phyloP scores from a whole-genome alignment of 2,113 vertebrate genomes.

The Chaetops frenatus region DNA sequence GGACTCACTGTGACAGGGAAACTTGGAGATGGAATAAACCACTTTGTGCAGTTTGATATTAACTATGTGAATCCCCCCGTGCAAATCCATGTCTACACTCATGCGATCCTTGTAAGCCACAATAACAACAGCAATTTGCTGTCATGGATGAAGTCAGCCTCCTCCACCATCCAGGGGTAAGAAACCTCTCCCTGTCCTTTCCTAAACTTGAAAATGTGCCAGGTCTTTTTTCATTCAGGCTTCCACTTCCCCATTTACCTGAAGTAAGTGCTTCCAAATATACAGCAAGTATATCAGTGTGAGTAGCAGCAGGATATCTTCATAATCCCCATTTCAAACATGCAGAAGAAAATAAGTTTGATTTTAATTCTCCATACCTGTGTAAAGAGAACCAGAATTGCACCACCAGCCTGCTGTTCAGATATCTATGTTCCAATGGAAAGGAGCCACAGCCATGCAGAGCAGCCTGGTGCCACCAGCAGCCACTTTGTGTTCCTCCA shows the following conservation, averaged over 20 bases:
- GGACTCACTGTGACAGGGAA: slow-evolving; percentile 55
- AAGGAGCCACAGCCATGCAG: rapidly evolving
- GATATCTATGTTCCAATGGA: not conserved
- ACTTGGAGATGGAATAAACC: not conserved
- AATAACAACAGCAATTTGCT: not conserved
- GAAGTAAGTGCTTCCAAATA: not conserved
- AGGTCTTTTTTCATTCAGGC: not conserved
- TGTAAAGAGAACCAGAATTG: not conserved
- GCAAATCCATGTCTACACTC: not conserved
- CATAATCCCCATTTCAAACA: not conserved
- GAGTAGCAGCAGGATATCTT: not conserved
- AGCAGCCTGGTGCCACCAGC: not conserved
- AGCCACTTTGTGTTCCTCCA: not conserved
- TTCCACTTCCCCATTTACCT: not conserved
- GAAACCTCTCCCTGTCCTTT: not conserved
- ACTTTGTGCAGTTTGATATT: slow-evolving; percentile 55
- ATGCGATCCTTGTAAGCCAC: not conserved
- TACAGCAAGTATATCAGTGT: rapidly evolving
- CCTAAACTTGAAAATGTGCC: not conserved
- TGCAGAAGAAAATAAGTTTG: not conserved
- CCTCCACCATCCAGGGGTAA: slow-evolving; percentile 31
- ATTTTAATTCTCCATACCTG: not conserved
- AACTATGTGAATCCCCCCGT: not conserved
- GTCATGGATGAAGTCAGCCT: not conserved
- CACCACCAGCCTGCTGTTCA: not conserved